Base-by-base conservation (phyloP, 2,888 invertebrate species). In the Pseudolycoriella hygida region DNA sequence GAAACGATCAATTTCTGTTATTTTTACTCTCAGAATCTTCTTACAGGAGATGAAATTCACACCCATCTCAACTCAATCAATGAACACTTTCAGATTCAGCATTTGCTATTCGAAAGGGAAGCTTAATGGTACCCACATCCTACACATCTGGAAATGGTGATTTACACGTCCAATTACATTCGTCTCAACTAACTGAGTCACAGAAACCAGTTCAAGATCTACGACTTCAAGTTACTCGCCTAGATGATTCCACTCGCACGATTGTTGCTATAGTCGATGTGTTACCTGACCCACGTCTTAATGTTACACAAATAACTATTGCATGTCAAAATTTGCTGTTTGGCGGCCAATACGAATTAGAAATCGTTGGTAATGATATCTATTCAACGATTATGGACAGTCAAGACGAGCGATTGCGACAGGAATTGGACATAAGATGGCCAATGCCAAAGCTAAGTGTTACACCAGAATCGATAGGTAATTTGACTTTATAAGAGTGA, bases 121-220 rank as follows among this genome's bases (percentile, higher is more conserved):
- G 75, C 67, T 68, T 80, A 56, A 72, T 78, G 59, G 73, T 83
- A 54, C 83, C 85, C n/a, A 71, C 76, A 51, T 73, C 77, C 41
- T 79, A 85, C 59, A 77, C 79, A 48, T 85, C 85, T 25, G 67
- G 86, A 53, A 81, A 81, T 52, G 85, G 85, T 51, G 85, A 86
- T 62, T 73, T 86, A 48, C 77, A 77, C 59, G 73, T 86, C 52
- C 73, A 73, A 60, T 73, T 85, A 54, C 72, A 70, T 57, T 46
- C 52, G 42, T 46, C 49, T 18, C 44, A 44, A 42, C 19, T 49
- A 17, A 48, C 51, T 45, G 58, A 62, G 55, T 49, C 56, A 37
- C 55, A 57, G 6, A 60, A 61, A 49, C 53, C 50, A 12, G 39
- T 14, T 25, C 38, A 25, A 30, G 56, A 54, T 48, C 57, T 69